Evolutionary conservation across 2,888 invertebrate genomes (phyloP).

Genomic region (Trachelus troglodyta): DNA sequence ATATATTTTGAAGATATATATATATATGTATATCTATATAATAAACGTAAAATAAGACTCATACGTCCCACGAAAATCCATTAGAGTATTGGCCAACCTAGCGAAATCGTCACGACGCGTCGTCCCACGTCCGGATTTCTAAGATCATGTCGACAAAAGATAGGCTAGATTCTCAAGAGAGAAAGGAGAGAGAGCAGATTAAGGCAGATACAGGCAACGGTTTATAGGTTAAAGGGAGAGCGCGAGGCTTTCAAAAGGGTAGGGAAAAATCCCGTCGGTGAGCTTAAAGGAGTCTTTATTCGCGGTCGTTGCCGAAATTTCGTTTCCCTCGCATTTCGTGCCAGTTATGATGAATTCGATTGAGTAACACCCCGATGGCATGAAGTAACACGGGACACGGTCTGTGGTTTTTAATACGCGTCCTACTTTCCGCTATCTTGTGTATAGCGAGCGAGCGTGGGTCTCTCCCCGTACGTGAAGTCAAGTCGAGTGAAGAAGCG

Average conservation of each 20-base stretch:
- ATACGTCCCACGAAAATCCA: background rate
- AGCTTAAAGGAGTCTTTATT: background rate
- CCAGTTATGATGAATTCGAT: conserved; percentile 65
- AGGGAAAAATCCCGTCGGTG: background rate
- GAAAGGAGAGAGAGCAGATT: background rate
- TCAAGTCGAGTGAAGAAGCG: conserved; percentile 29
- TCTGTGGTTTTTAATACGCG: conserved; percentile 66
- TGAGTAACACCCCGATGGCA: conserved; percentile 56
- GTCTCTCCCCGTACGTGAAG: background rate
- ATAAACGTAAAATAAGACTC: background rate
- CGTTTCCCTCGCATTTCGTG: conserved; percentile 45
- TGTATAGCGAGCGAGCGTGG: conserved; percentile 30
- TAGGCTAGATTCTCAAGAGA: background rate
- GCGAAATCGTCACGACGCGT: background rate
- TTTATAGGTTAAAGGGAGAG: background rate
- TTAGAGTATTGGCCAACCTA: background rate
- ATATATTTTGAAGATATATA: no score
- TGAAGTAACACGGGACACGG: conserved; percentile 59
- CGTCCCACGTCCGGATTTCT: background rate
- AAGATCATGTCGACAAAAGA: background rate
- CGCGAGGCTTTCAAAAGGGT: background rate
- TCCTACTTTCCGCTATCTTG: conserved; percentile 64
- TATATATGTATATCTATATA: no score
- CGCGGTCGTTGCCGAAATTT: conserved; percentile 21
- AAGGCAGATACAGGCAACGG: background rate